These are phyloP conservation scores for Ariopsis seemanni DNA, from an alignment of 2,113 vertebrate species.

Conservation along the genomic window DNA sequence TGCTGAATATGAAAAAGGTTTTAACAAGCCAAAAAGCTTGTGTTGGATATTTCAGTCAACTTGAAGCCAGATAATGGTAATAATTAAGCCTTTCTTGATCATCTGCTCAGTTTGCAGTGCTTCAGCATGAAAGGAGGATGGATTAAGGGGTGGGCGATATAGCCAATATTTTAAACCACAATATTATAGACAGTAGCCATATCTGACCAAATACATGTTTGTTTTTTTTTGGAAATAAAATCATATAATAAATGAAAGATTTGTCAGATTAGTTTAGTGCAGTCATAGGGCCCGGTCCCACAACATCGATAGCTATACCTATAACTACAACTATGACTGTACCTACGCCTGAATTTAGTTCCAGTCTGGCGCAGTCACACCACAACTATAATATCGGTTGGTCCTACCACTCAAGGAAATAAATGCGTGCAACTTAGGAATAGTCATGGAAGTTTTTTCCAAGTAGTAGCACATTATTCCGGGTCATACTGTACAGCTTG, in stretches of 20 bases:
- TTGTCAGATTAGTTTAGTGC: background rate
- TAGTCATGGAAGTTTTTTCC: no score
- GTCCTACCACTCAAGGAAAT: no score
- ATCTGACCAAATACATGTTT: no score
- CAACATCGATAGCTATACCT: no score
- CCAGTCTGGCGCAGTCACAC: no score
- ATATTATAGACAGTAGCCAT: background rate
- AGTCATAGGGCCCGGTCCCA: background rate
- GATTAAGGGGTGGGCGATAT: slow-evolving; percentile 2
- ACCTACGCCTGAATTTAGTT: no score
- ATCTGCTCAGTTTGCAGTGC: slow-evolving; percentile 38
- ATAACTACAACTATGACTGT: no score
- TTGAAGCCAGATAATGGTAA: background rate
- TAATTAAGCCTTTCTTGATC: background rate
- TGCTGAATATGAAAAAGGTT: background rate
- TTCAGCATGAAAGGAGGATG: background rate
- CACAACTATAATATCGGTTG: no score
- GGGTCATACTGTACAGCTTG: no score
- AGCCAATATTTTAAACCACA: slow-evolving; percentile 3
- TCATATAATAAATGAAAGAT: background rate
- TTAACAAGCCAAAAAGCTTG: background rate
- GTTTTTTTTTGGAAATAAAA: background rate
- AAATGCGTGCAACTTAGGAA: no score
- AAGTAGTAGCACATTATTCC: no score
- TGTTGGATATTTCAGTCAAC: background rate